A percentile compares a stretch with the other conserved stretches of the same genome.
Evolutionary conservation across 2,113 vertebrate genomes (phyloP).

Genomic region (Pteruthius melanotis): DNA sequence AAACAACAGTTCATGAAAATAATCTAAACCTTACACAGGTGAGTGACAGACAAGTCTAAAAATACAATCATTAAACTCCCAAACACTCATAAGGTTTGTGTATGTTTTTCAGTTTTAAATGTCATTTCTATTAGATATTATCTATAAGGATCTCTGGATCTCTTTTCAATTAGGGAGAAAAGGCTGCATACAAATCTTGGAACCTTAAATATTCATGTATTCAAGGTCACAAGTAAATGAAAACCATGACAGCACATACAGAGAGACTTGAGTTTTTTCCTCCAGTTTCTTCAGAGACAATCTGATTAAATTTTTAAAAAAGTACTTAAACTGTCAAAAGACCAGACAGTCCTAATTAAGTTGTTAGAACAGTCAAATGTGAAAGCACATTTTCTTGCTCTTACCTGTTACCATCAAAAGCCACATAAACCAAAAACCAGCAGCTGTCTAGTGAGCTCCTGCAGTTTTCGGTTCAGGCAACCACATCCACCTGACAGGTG

Average conservation of each 20-base stretch:
- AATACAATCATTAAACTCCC: not conserved
- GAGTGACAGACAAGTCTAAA: not conserved
- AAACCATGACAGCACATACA: not conserved
- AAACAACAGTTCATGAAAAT: not conserved
- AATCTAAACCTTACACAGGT: not conserved
- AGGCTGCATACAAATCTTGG: not conserved
- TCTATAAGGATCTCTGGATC: not conserved
- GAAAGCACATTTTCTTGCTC: not conserved
- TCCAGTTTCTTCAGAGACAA: not conserved
- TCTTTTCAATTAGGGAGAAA: not conserved
- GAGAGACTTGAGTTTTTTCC: not conserved
- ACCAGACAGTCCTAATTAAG: not conserved
- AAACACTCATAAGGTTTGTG: not conserved
- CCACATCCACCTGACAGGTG: not conserved
- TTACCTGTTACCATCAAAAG: not conserved
- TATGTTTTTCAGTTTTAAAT: not conserved
- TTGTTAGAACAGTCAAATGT: not conserved
- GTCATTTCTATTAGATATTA: not conserved
- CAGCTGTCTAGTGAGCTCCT: not conserved
- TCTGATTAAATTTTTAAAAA: accelerated
- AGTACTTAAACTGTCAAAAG: not conserved
- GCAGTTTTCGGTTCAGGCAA: not conserved
- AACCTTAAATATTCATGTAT: not conserved
- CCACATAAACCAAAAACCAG: not conserved
- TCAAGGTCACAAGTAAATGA: not conserved